Percentiles rank a stretch among this genome's conserved stretches.
Conservation (phyloP, 2,888 invertebrate species). For the Tromatobia lineatoria region DNA sequence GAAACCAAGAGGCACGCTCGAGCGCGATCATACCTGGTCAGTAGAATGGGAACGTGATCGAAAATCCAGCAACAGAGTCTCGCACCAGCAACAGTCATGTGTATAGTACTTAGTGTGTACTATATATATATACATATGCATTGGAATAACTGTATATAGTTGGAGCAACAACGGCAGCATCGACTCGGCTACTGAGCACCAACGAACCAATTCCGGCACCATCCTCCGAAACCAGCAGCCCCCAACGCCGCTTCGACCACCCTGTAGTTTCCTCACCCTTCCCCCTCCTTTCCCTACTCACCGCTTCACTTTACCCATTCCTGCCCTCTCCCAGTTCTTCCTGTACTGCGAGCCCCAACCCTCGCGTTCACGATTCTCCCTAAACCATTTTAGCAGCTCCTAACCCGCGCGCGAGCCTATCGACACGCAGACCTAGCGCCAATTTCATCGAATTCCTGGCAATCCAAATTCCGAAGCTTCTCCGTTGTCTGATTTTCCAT, state of each 20-base stretch:
- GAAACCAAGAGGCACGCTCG: conserved; percentile 56
- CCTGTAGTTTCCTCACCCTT: conserved; percentile 28
- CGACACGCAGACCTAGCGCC: conserved; percentile 48
- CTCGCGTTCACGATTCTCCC: conserved; percentile 1
- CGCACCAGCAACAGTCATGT: conserved; percentile 22
- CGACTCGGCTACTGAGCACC: conserved; percentile 66
- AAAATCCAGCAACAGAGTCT: conserved; percentile 45
- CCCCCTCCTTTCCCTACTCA: conserved; percentile 28
- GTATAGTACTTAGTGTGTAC: conserved; percentile 35
- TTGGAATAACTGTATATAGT: conserved; percentile 28
- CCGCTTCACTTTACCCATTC: conserved; percentile 37
- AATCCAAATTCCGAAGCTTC: conserved; percentile 41
- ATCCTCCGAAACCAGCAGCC: conserved; percentile 30
- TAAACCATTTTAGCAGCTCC: conserved; percentile 10
- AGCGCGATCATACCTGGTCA: conserved; percentile 42
- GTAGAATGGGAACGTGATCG: conserved; percentile 43
- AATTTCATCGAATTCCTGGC: conserved; percentile 62
- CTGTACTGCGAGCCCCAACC: conserved; percentile 10
- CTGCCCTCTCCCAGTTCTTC: conserved; percentile 39
- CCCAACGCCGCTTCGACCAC: conserved; percentile 41
- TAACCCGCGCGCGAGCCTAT: conserved; percentile 7
- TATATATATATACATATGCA: conserved; percentile 38
- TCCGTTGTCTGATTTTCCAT: conserved; percentile 28
- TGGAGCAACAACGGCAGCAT: conserved; percentile 33
- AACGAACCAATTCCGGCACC: conserved; percentile 68